A percentile compares a stretch with the other conserved stretches of the same genome.
phyloP scores from a whole-genome alignment of 2,797 vertebrate species.

The Premnoplex brunnescens region DNA sequence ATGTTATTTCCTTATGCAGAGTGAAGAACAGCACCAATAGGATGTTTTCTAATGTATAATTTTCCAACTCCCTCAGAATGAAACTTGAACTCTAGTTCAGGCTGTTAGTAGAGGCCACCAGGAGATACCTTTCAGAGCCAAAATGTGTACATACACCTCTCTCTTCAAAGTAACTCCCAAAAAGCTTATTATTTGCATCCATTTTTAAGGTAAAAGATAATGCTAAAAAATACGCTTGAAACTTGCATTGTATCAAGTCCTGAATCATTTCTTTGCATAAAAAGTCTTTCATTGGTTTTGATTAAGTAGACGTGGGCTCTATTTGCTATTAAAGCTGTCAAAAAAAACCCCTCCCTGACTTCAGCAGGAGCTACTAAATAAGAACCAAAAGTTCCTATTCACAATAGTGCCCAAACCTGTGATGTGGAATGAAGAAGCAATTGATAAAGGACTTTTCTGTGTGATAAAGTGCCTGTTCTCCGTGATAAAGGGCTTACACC shows the following conservation, averaged over 20 bases:
- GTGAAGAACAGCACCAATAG: slow-evolving; percentile 52
- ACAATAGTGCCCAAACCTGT: background rate
- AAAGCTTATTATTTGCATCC: background rate
- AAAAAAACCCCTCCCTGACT: background rate
- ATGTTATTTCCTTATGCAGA: slow-evolving; percentile 63
- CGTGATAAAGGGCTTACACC: background rate
- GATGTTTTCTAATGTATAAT: slow-evolving; percentile 59
- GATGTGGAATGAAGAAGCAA: background rate
- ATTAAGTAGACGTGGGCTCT: background rate
- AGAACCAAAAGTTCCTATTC: background rate
- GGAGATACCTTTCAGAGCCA: background rate
- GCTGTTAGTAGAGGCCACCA: background rate
- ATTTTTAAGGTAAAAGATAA: background rate
- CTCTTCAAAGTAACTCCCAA: background rate
- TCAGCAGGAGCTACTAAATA: background rate
- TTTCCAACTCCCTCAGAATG: slow-evolving; percentile 31
- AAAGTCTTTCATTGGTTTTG: background rate
- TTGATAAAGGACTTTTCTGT: background rate
- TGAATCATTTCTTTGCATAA: background rate
- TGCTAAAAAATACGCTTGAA: background rate
- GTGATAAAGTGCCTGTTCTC: background rate
- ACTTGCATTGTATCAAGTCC: background rate
- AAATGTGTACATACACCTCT: background rate
- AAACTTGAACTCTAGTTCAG: slow-evolving; percentile 36
- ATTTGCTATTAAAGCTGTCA: background rate